Evolutionary conservation across 2,888 invertebrate genomes (phyloP).

Genomic region (Malthinus flaveolus): DNA sequence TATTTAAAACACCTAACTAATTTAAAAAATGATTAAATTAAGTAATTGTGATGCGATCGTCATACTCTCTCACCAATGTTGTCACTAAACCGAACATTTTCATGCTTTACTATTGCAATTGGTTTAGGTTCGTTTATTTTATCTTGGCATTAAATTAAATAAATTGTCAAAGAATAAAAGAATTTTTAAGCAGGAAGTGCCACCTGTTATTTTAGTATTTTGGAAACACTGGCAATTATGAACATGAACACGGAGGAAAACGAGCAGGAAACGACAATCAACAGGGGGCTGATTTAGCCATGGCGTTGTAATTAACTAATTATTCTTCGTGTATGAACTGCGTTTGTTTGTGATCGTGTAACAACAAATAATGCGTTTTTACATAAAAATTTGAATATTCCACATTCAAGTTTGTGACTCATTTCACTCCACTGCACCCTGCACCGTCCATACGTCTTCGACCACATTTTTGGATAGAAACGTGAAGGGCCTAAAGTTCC

Average conservation of each 20-base stretch:
- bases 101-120: neutral
- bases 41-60: neutral
- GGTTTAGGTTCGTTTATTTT: constrained; percentile 2
- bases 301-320: too few relatives aligned
- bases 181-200: neutral
- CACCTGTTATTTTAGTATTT: constrained; percentile 1
- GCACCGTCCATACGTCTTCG: too few relatives aligned
- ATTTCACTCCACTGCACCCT: too few relatives aligned
- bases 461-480: too few relatives aligned
- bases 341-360: too few relatives aligned
- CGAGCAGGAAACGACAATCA: constrained; percentile 2
- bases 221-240: neutral
- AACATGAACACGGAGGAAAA: neutral
- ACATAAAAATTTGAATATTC: too few relatives aligned
- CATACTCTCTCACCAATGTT: neutral
- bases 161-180: neutral
- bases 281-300: neutral
- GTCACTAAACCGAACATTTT: neutral
- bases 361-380: too few relatives aligned
- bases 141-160: constrained; percentile 1
- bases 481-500: too few relatives aligned
- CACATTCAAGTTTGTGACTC: too few relatives aligned
- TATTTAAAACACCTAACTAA: constrained; percentile 2
- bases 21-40: neutral
- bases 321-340: too few relatives aligned